Conservation (phyloP, 2,113 vertebrate genomes). For the Sapayoa aenigma region DNA sequence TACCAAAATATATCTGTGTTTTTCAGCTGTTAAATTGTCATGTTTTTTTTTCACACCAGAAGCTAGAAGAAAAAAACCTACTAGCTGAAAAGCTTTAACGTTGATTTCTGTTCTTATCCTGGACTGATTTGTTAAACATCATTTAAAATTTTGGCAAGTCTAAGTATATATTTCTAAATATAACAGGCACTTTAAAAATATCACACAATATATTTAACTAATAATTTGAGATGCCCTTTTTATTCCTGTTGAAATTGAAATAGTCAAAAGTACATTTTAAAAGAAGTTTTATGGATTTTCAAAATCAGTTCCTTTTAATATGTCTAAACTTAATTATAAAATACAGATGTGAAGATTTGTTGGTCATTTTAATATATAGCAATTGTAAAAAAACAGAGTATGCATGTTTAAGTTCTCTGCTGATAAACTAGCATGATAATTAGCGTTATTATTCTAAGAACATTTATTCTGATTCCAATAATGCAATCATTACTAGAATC, state of each 20-base stretch:
- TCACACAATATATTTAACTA: background rate
- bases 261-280: background rate
- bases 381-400: accelerated
- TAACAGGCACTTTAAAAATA: background rate
- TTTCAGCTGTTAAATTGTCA: background rate
- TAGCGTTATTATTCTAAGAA: background rate
- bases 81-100: background rate
- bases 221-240: background rate
- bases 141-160: background rate
- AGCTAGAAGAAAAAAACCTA: background rate
- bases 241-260: background rate
- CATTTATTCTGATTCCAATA: background rate
- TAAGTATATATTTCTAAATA: background rate
- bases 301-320: background rate
- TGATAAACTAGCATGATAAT: background rate
- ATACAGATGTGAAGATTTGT: background rate
- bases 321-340: background rate
- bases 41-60: background rate
- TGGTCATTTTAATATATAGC: background rate
- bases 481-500: background rate
- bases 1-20: background rate
- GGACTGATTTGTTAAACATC: background rate
- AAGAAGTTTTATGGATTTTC: background rate
- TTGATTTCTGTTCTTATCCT: background rate
- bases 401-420: background rate